Evolutionary conservation across 2,113 vertebrate genomes (phyloP).

Genomic region (Entomyzon cyanotis): DNA sequence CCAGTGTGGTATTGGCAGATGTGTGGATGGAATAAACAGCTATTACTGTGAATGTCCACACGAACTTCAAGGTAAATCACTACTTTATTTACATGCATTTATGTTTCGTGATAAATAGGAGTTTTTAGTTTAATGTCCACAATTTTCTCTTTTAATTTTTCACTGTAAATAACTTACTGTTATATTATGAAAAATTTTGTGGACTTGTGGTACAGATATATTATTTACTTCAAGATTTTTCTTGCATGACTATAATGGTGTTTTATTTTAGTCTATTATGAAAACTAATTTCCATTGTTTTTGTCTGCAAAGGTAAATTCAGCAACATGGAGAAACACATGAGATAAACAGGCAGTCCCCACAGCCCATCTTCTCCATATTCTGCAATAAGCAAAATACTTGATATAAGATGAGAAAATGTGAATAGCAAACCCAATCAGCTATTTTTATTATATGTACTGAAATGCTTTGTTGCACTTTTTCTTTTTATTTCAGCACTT

Average conservation of each 20-base stretch:
- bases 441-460: neutral
- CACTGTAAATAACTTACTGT: neutral
- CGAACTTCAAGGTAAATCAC: conserved; percentile 79
- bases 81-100: neutral
- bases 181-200: neutral
- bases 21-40: conserved; percentile 75
- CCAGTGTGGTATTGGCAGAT: conserved; percentile 82
- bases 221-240: neutral
- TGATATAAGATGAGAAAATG: neutral
- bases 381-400: neutral
- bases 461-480: neutral
- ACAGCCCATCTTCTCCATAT: neutral
- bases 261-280: neutral
- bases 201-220: neutral
- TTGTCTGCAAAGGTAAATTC: neutral
- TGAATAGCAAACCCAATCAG: neutral
- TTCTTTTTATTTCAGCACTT: neutral
- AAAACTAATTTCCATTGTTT: neutral
- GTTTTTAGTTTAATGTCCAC: neutral
- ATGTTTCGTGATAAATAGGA: neutral
- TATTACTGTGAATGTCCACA: conserved; percentile 85
- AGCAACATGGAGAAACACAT: neutral
- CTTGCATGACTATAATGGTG: neutral
- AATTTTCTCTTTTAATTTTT: neutral
- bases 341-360: neutral